Evolutionary conservation across 2,888 invertebrate species (phyloP), one percentile per base, ranked within the genome.

Genomic region (Busseola fusca): DNA sequence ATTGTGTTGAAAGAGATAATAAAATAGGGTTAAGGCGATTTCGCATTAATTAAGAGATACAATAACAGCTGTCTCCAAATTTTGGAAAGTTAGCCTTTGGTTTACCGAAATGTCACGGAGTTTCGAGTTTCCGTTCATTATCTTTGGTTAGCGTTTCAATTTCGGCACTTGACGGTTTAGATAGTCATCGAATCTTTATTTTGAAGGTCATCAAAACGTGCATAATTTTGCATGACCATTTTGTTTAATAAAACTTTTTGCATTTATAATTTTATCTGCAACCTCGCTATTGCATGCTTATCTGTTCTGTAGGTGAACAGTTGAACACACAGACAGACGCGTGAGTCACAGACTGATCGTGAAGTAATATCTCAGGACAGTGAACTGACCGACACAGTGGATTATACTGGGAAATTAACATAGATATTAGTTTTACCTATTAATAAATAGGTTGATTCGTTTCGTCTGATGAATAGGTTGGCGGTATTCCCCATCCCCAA

Each of bases 361-460:
- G 63, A 56, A 68, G 72, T 80, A 79, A 70, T 74, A 74, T 69
- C 67, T 64, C 40, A 57, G 79, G 81, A 69, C 79, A 80, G 63
- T 79, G 79, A 79, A 76, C 80, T 76, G 63, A 2, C 48, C 54
- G 62, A 50, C 63, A 69, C 63, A 58, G 42, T 40, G 72, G 58
- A 80, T 72, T 76, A 72, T 54, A 67, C 7, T 69, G 52, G 64
- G 64, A 58, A 65, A 72, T 76, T 45, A 59, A 64, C 58, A 30
- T 7, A 50, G 62, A 69, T 59, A 69, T 50, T 80, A 54, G 42
- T 50, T 42, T 0, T 27, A 34, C 50, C 42, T 58, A 77, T 37
- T 21, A 3, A 37, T 77, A 72, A 30, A 62, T 54, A 45, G 58
- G 40, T 40, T 21, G 21, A 48, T 21, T 21, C 30, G 6, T 25